phyloP scores from a whole-genome alignment of 2,113 vertebrate species.

The Nothoprocta pentlandii region DNA sequence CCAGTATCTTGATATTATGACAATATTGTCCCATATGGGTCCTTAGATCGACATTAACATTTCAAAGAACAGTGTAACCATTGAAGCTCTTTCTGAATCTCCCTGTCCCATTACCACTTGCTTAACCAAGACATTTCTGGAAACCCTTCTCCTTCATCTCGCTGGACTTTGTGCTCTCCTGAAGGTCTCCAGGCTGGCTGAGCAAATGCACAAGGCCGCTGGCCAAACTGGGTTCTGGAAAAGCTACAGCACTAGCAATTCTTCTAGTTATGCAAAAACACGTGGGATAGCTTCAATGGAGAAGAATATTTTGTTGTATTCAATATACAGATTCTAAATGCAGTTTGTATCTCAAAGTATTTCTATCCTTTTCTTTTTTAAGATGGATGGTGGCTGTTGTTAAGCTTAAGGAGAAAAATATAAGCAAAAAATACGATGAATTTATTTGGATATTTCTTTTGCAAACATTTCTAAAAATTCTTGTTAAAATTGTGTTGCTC shows the following conservation, averaged over 20 bases:
- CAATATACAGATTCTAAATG: neutral
- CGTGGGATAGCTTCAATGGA: neutral
- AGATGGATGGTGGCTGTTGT: neutral
- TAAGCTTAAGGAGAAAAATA: neutral
- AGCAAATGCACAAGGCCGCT: neutral
- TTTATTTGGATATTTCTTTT: constrained; percentile 22
- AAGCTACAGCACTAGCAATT: neutral
- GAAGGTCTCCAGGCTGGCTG: neutral
- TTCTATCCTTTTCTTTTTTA: neutral
- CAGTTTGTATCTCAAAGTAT: neutral
- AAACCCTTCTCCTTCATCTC: neutral
- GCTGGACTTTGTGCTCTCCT: neutral
- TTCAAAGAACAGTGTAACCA: neutral
- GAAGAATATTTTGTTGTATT: neutral
- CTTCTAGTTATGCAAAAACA: neutral
- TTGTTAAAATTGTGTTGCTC: neutral
- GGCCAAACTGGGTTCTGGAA: neutral
- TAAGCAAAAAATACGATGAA: neutral
- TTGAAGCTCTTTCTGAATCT: neutral
- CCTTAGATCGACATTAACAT: neutral
- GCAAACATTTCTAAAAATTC: neutral
- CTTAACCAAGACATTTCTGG: neutral
- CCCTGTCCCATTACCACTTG: neutral
- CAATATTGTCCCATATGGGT: neutral
- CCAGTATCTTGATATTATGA: neutral